A percentile compares a stretch with the other conserved stretches of the same genome.
Evolutionary conservation across 1,140 invertebrate species (phyloP).

Genomic region (Mizuhopecten yessoensis): DNA sequence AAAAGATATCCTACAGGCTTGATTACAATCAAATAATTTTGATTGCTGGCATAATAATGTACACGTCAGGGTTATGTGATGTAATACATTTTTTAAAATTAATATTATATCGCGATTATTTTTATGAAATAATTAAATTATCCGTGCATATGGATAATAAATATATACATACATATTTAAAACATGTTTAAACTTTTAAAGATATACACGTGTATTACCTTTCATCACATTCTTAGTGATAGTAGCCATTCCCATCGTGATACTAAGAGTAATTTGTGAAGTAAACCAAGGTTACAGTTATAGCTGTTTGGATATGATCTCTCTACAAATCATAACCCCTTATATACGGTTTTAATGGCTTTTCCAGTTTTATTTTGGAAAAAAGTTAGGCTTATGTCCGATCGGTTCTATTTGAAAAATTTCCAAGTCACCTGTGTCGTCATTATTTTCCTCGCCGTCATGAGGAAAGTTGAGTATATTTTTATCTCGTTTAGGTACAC

Average conservation of each 20-base stretch:
- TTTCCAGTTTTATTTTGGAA: not conserved
- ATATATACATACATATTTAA: not conserved
- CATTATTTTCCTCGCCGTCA: constrained; percentile 25
- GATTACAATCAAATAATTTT: not conserved
- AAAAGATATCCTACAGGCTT: not conserved
- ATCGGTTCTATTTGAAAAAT: not conserved
- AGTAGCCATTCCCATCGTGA: not conserved
- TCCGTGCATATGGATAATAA: too few species aligned
- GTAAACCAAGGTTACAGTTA: not conserved
- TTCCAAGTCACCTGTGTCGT: not conserved
- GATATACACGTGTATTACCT: not conserved
- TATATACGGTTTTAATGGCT: not conserved
- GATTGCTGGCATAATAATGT: not conserved
- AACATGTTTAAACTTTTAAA: not conserved
- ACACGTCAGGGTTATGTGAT: not conserved
- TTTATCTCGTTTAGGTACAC: not conserved
- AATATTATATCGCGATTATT: not conserved
- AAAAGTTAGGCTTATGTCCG: not conserved
- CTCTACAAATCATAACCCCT: too few species aligned
- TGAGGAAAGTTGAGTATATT: constrained; percentile 10
- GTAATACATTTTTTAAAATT: not conserved
- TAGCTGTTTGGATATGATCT: not conserved
- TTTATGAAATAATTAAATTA: too few species aligned
- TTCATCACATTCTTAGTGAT: not conserved
- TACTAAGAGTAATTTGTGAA: not conserved